These are phyloP conservation scores for Rhopilema esculentum DNA, from an alignment of 30 jellyfish, hydroid and myxozoan species.

Conservation along the genomic window DNA sequence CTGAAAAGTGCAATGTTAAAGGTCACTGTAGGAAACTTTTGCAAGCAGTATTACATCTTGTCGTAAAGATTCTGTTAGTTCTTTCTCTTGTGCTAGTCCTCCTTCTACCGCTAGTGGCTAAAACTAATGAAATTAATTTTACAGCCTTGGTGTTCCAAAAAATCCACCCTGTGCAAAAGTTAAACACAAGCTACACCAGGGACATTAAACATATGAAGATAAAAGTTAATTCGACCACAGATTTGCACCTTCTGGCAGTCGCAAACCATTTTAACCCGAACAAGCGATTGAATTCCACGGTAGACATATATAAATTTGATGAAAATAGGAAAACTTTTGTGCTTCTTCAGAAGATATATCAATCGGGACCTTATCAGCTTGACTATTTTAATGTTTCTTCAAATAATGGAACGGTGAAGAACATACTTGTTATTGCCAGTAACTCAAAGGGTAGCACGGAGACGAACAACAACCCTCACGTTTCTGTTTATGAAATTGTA, in stretches of 20 bases:
- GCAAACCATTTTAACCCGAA: conserved; percentile 32
- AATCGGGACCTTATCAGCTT: conserved; percentile 64
- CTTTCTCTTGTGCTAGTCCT: too few relatives aligned
- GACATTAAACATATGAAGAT: conserved; percentile 42
- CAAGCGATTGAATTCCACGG: conserved; percentile 34
- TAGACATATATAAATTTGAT: conserved; percentile 54
- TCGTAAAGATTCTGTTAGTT: too few relatives aligned
- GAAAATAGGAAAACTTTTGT: conserved; percentile 19
- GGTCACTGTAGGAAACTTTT: too few relatives aligned
- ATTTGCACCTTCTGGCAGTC: conserved; percentile 52
- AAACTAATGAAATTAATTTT: neutral
- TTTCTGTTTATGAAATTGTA: conserved; percentile 57
- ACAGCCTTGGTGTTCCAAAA: conserved; percentile 46
- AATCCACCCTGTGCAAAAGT: conserved; percentile 40
- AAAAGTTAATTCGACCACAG: neutral
- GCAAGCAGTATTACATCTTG: too few relatives aligned
- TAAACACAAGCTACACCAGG: conserved; percentile 26
- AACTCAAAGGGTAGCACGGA: conserved; percentile 28
- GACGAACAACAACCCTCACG: neutral
- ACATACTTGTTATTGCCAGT: conserved; percentile 55
- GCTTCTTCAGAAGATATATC: conserved; percentile 20
- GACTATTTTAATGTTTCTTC: conserved; percentile 33
- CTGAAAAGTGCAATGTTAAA: too few relatives aligned
- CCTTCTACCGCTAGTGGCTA: too few relatives aligned
- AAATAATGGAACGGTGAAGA: neutral